Evolutionary conservation across 2,888 invertebrate genomes (phyloP), one percentile per base, ranked within the genome.

Genomic region (Leucophenga montana): DNA sequence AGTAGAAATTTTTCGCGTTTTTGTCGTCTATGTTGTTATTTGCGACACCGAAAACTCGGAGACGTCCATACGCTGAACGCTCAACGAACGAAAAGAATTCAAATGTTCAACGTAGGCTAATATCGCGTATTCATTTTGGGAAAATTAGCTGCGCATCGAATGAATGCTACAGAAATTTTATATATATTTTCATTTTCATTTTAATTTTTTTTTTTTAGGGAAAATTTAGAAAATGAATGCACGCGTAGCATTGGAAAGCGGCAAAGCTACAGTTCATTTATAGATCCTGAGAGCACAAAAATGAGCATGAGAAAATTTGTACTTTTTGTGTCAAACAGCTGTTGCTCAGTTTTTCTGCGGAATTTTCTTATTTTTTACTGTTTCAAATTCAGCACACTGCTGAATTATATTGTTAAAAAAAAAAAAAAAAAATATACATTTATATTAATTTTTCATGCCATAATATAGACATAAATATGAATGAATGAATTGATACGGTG

Each of bases 51-150:
- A 18, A 50, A 6, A 33, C 50, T 31, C 44, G 76, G 59, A 74
- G 73, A 83, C 81, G 84, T 81, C 81, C 74, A 81, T 80, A 75
- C 84, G 81, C 81, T 72, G 77, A 80, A 82, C 84, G 79, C 78
- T 82, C 78, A 79, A 79, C 75, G 77, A 78, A 73, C 83, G 84
- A 85, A 85, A 85, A 85, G 78, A 82, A 83, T 72, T 27, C 22
- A 64, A 48, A 64, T 64, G 62, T 22, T 64, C 31, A 64, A 64
- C 46, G 44, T 8, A 11, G 50, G 50, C 50, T 50, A 50, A 16
- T 50, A 13, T 11, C 46, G 16, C n/a, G 8, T n/a, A 59, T 33
- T 59, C 59, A 59, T 59, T 59, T 59, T 59, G 22, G 20, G 57
- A 57, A 31, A 57, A 57, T 57, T 27, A 57, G 14, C 27, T 8